phyloP scores from a whole-genome alignment of 2,797 vertebrate genomes.

The Agapornis canus region DNA sequence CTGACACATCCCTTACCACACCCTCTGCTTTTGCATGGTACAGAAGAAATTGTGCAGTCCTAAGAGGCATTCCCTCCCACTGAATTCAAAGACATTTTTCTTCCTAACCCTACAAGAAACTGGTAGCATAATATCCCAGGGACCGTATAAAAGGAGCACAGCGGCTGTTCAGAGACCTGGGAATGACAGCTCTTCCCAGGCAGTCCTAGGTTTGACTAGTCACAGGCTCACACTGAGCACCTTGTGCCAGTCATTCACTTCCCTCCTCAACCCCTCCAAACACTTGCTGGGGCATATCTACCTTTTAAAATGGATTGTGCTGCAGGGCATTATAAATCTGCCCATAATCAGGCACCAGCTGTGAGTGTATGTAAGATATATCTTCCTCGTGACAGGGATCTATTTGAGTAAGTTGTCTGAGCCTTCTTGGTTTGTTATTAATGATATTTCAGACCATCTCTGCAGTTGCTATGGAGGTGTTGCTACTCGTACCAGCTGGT shows the following conservation, averaged over 20 bases:
- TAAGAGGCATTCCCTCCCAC: neutral
- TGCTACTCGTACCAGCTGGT: neutral
- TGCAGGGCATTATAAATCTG: neutral
- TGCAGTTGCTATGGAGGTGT: neutral
- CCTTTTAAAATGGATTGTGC: neutral
- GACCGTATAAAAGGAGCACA: neutral
- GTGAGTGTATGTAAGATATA: neutral
- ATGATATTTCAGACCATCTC: neutral
- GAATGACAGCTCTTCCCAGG: neutral
- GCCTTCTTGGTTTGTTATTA: neutral
- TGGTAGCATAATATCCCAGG: neutral
- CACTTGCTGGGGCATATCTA: neutral
- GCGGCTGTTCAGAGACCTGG: neutral
- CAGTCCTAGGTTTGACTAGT: neutral
- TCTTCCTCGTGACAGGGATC: neutral
- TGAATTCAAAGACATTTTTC: neutral
- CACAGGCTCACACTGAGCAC: neutral
- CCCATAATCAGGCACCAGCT: neutral
- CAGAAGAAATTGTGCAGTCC: constrained; percentile 22
- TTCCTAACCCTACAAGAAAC: neutral
- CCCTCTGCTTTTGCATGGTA: constrained; percentile 46
- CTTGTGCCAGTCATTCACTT: neutral
- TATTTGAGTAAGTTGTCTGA: neutral
- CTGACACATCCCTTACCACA: constrained; percentile 35
- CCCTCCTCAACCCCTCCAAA: neutral